A percentile compares a stretch with the other conserved stretches of the same genome.
These are phyloP conservation scores for Anadara kagoshimensis DNA, from an alignment of 1,140 invertebrate genomes.

Conservation along the genomic window DNA sequence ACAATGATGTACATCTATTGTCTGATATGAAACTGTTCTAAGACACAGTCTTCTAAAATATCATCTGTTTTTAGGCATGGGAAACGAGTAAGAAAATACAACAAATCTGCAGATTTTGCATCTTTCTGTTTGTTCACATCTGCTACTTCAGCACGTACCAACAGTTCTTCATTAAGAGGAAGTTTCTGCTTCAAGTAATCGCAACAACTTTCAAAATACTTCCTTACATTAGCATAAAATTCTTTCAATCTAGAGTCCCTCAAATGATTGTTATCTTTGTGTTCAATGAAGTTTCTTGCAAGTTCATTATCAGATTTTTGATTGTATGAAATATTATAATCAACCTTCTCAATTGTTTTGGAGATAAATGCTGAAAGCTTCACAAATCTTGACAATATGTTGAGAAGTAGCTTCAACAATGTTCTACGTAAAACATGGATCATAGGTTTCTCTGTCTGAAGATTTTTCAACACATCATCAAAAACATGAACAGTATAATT, in stretches of 20 bases:
- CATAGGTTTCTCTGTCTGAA: slow-evolving; percentile 37
- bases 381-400: slow-evolving; percentile 28
- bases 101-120: background rate
- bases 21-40: slow-evolving; percentile 31
- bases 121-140: background rate
- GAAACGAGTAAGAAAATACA: slow-evolving; percentile 13
- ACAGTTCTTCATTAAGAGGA: slow-evolving; percentile 9
- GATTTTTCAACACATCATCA: slow-evolving; percentile 29
- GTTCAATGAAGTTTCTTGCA: slow-evolving; percentile 16
- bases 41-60: background rate
- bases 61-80: slow-evolving; percentile 23
- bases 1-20: background rate
- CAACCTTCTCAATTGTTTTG: slow-evolving; percentile 16
- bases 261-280: slow-evolving; percentile 38
- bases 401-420: slow-evolving; percentile 25
- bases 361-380: slow-evolving; percentile 28
- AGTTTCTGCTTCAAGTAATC: slow-evolving; percentile 34
- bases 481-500: slow-evolving; percentile 35
- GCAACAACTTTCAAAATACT: slow-evolving; percentile 21
- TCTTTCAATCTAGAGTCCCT: slow-evolving; percentile 33
- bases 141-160: slow-evolving; percentile 35
- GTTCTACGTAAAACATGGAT: slow-evolving; percentile 32
- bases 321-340: slow-evolving; percentile 16
- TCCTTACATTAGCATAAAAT: slow-evolving; percentile 25
- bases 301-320: slow-evolving; percentile 12